Evolutionary conservation across 2,113 vertebrate species (phyloP), one percentile per base, ranked within the genome.

Genomic region (Silurus glanis): DNA sequence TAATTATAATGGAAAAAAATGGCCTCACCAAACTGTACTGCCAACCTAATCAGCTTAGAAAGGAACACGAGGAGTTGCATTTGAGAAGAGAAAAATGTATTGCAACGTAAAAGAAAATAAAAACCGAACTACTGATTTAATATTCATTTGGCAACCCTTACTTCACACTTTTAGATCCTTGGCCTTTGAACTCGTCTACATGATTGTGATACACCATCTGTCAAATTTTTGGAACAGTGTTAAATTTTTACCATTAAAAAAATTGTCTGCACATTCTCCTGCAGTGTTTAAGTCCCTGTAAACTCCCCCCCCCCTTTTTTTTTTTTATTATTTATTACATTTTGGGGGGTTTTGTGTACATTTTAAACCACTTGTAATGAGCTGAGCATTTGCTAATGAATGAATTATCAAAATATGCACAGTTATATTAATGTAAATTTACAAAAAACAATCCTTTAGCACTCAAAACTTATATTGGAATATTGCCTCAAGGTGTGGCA

Each of bases 21-120:
- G 47, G 53, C 25, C 19, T 56, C 3, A 58, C 53, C 51, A 37
- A 72, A 71, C 25, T 55, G 51, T 69, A 56, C 66, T 58, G 62
- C 25, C 82, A 83, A 72, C 66, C 37, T 51, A 72, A 72, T 71
- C 28, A 21, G 53, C 23, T 83, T 72, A 72, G 58, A 14, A 6
- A 19, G n/a, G 37, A 9, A 56, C 25, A 21, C 17, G 13, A 21
- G 12, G 69, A 74, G 67, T n/a, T 84, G 8, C 51, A 71, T 75
- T 75, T 49, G 1, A 17, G 56, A 61, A 47, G n/a, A 13, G 4
- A 62, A 72, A 6, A 1, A 58, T 23, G 55, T 59, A 19, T 25
- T 12, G 45, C 5, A 47, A 47, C n/a, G 23, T 66, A 17, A 66
- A 66, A 49, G 23, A 59, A 80, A 37, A 37, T 58, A 21, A 80